These are phyloP conservation scores for Lordiphosa mommai DNA, from an alignment of 1,140 invertebrate genomes.

Conservation along the genomic window DNA sequence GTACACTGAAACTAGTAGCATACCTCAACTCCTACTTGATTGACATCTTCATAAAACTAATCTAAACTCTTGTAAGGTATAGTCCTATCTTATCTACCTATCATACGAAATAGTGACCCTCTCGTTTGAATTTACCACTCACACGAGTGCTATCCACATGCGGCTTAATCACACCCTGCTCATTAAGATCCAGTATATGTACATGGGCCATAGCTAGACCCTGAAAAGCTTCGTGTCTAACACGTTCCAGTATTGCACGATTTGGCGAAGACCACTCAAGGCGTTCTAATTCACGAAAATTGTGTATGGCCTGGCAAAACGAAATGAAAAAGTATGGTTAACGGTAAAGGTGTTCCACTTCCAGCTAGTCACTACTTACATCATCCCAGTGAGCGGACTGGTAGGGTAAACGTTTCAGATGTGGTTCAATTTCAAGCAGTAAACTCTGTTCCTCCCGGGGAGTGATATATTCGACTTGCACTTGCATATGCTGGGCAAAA, in stretches of 20 bases:
- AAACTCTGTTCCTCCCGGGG: not conserved
- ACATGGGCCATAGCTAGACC: not conserved
- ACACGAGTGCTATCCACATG: conserved; percentile 1
- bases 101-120: no score
- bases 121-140: not conserved
- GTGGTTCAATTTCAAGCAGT: not conserved
- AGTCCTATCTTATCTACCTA: no score
- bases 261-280: not conserved
- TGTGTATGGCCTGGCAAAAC: not conserved
- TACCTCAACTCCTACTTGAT: no score
- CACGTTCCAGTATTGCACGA: not conserved
- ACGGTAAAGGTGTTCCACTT: not conserved
- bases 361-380: not conserved
- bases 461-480: not conserved
- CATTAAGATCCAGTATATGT: not conserved
- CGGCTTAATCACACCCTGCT: not conserved
- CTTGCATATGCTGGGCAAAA: not conserved
- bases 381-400: not conserved
- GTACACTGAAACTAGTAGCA: no score
- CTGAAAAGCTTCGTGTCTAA: not conserved
- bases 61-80: no score
- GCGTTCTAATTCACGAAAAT: not conserved
- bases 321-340: not conserved
- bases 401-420: not conserved
- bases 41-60: no score